Evolutionary conservation across 2,888 invertebrate genomes (phyloP), one percentile per base, ranked within the genome.

Genomic region (Odontocolon sp.): DNA sequence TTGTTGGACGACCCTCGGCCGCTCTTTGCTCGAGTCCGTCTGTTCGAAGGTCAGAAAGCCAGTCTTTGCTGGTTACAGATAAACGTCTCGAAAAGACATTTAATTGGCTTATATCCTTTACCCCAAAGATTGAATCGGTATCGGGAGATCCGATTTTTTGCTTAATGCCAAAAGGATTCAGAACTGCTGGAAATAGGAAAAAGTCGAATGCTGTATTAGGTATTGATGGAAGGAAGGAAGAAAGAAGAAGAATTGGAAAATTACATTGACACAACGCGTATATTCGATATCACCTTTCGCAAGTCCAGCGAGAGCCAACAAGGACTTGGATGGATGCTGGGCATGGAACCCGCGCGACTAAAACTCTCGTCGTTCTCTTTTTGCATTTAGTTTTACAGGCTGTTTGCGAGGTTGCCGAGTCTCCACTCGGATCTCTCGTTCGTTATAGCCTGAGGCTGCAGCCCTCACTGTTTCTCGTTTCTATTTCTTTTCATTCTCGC

Each of bases 351-450:
- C 50, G 28, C 57, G 50, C 71, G 71, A 77, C 75, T 80, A 80
- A 80, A 78, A 74, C 71, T 77, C 77, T 81, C 64, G 78, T 82
- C 77, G 78, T 80, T 83, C 83, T 85, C 86, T 84, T 87, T 87
- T 87, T 86, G 84, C 74, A 77, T 79, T 61, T 81, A 85, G 84
- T 86, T 87, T 87, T 85, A 84, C 84, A 82, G 85, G 81, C 81
- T 63, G 81, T 80, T 82, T 84, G 87, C 86, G 86, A 85, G 84
- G 86, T 87, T 87, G 87, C 87, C 87, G 84, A 85, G 81, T 87
- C 83, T 82, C 73, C 73, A 57, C 67, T 59, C 66, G 57, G 63
- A 61, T 73, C 75, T 74, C 45, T 68, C 77, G 64, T 72, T 77
- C 64, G 64, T 81, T 56, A 67, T 56, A 66, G 52, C 70, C 16